Evolutionary conservation across 2,888 invertebrate species (phyloP).

Genomic region (Agapostemon virescens): DNA sequence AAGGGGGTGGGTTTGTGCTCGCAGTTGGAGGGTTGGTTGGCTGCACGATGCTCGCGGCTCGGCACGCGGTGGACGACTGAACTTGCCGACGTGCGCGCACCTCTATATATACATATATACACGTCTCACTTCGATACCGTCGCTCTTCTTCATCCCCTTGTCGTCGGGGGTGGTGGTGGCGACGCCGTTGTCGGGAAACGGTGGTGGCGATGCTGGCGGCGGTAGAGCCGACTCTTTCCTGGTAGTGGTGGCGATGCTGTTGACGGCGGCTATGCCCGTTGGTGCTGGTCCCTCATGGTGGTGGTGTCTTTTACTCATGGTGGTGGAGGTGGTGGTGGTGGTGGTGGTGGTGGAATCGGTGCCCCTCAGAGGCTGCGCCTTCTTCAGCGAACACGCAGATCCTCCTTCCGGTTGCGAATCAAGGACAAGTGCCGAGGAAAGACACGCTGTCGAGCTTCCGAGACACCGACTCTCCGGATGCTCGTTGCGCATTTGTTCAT

Average conservation of each 20-base stretch:
- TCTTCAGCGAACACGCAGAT: constrained; percentile 59
- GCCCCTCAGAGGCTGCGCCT: constrained; percentile 69
- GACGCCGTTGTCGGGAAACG: constrained; percentile 28
- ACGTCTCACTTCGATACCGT: constrained; percentile 69
- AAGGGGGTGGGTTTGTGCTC: constrained; percentile 12
- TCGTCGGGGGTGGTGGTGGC: constrained; percentile 65
- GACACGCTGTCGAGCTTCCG: not conserved
- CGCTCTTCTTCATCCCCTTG: constrained; percentile 71
- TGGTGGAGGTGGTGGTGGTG: constrained; percentile 25
- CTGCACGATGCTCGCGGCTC: constrained; percentile 72
- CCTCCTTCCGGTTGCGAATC: constrained; percentile 51
- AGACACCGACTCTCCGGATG: too few species aligned
- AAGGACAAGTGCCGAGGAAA: constrained; percentile 16
- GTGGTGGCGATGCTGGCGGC: constrained; percentile 53
- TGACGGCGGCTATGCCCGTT: constrained; percentile 19
- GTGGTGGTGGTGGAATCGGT: constrained; percentile 32
- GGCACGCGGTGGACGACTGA: constrained; percentile 75
- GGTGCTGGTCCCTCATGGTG: constrained; percentile 14
- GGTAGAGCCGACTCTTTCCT: constrained; percentile 14
- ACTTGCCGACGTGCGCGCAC: constrained; percentile 74
- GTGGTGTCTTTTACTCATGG: constrained; percentile 10
- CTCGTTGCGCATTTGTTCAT: not conserved
- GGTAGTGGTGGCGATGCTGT: constrained; percentile 33
- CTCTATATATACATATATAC: constrained; percentile 71
- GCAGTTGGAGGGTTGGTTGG: constrained; percentile 58